Evolutionary conservation across 1,140 invertebrate species (phyloP), one percentile per base, ranked within the genome.

Genomic region (Laodelphax striatellus): DNA sequence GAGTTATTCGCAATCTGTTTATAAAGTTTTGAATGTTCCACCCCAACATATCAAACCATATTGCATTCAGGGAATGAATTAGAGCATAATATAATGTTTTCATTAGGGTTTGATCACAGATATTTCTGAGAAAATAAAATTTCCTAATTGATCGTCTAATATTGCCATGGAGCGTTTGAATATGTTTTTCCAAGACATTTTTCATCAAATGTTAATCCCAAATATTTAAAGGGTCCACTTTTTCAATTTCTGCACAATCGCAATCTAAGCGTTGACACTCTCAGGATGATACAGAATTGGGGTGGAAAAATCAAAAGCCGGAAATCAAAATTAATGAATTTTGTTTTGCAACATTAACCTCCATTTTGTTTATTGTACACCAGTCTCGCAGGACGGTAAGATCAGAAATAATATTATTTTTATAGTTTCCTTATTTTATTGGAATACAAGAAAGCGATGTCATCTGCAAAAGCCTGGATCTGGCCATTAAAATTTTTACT

Each of bases 391-490:
- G 16, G 9, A 44, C n/a, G 21, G 2, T 22, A 2, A 46, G 10
- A 46, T 58, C 56, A 24, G 14, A 11, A 2, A 19, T 22, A 22
- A 58, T 16, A 16, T 44, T 58, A 42, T 14, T 21, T 16, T 4
- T 46, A 58, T 34, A 5, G 8, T 24, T 17, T 46, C 56, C 17
- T 13, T 58, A 10, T 21, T 46, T 58, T 58, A 14, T 58, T 2
- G 4, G 41, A 58, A 21, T 58, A 44, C 22, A 58, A 46, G 10
- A 58, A 44, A 14, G 24, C 38, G 6, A 58, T 58, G 17, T 58
- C 56, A 58, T 58, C 56, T 46, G 56, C 38, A 58, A 58, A 58
- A 6, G 52, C 59, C 10, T 53, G n/a, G 19, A 41, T 55, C 16
- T 41, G 5, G 0, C 59, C 59, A 55, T 42, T 16, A 17, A 54